A percentile compares a stretch with the other conserved stretches of the same genome.
These are phyloP conservation scores for Eleginops maclovinus DNA, from an alignment of 2,113 vertebrate genomes.

Conservation along the genomic window DNA sequence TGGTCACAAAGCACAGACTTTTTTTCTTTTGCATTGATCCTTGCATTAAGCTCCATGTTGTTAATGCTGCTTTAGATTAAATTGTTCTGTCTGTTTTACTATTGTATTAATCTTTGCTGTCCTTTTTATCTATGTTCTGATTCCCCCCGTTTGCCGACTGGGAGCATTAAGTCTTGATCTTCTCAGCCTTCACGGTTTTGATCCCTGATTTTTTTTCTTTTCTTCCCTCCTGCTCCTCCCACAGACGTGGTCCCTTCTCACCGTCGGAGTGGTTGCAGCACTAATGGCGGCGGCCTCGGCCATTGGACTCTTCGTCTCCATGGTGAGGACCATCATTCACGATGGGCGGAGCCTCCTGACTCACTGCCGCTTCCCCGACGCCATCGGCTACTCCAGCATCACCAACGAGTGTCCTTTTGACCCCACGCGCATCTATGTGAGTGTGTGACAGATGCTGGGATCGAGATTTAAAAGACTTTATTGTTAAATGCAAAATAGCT, in stretches of 20 bases:
- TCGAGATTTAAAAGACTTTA: background rate
- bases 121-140: constrained; percentile 6
- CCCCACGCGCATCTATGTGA: constrained; percentile 90
- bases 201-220: constrained; percentile 8
- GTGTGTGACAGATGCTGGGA: constrained; percentile 47
- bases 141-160: constrained; percentile 2
- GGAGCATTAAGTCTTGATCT: background rate
- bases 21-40: background rate
- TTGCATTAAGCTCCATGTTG: background rate
- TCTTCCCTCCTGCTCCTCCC: background rate
- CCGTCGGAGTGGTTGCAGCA: constrained; percentile 78
- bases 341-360: constrained; percentile 85
- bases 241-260: constrained; percentile 87
- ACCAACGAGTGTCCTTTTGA: constrained; percentile 90
- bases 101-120: background rate
- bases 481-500: too few relatives aligned
- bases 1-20: background rate
- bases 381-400: constrained; percentile 73
- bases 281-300: constrained; percentile 84
- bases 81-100: background rate
- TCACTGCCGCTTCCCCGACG: constrained; percentile 79
- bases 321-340: constrained; percentile 84
- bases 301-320: constrained; percentile 82
- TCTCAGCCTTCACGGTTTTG: background rate
- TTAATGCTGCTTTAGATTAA: background rate